phyloP scores from a whole-genome alignment of 2,888 invertebrate species.

The Melanotus villosus region DNA sequence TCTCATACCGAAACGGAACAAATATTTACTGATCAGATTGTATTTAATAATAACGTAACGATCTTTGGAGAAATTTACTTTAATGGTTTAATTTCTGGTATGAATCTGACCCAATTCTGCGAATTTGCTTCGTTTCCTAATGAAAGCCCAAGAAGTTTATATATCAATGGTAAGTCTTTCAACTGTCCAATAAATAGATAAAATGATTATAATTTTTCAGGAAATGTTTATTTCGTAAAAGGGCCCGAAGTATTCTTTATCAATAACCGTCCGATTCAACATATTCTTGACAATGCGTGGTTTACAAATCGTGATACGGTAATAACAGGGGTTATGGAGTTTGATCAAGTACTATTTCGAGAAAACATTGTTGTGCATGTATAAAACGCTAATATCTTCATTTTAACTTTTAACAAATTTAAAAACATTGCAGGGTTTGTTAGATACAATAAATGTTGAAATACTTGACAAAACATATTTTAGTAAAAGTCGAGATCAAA shows the following conservation, averaged over 20 bases:
- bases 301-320: slow-evolving; percentile 65
- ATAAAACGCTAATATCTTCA: no score
- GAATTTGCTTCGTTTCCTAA: slow-evolving; percentile 56
- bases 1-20: slow-evolving; percentile 52
- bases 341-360: slow-evolving; percentile 62
- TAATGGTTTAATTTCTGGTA: slow-evolving; percentile 59
- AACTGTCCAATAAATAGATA: no score
- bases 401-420: background rate
- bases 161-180: slow-evolving; percentile 60
- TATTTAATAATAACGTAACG: slow-evolving; percentile 58
- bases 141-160: slow-evolving; percentile 57
- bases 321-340: slow-evolving; percentile 57
- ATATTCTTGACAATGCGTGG: slow-evolving; percentile 69
- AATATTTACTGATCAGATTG: slow-evolving; percentile 57
- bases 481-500: slow-evolving; percentile 70
- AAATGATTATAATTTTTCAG: slow-evolving; percentile 56
- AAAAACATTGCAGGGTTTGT: slow-evolving; percentile 68
- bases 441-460: slow-evolving; percentile 69
- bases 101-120: slow-evolving; percentile 63
- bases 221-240: slow-evolving; percentile 66
- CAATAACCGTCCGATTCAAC: slow-evolving; percentile 63
- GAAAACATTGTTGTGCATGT: slow-evolving; percentile 61
- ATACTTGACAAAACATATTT: slow-evolving; percentile 70
- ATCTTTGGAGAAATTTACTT: slow-evolving; percentile 60
- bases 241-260: slow-evolving; percentile 67